A percentile compares a stretch with the other conserved stretches of the same genome.
These are phyloP conservation scores for Ammodytes marinus DNA, from an alignment of 2,113 vertebrate genomes.

Conservation along the genomic window DNA sequence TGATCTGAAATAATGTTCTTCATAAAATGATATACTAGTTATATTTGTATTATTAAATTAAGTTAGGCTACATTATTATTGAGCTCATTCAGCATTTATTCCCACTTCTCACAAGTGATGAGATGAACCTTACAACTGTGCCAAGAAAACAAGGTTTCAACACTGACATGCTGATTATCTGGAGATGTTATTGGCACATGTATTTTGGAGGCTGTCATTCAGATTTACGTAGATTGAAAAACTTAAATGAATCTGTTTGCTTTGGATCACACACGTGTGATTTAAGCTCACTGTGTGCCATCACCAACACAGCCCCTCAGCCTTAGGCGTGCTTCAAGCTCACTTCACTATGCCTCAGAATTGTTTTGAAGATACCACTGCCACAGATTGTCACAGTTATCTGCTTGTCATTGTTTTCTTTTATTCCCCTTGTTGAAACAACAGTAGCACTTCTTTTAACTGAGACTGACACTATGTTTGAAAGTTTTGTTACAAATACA, in stretches of 20 bases:
- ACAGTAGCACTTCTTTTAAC: neutral
- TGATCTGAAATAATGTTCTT: no score
- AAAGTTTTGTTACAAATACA: neutral
- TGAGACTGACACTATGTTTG: neutral
- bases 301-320: constrained; percentile 31
- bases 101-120: neutral
- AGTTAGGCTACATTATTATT: neutral
- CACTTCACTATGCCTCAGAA: constrained; percentile 1
- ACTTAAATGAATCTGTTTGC: constrained; percentile 21
- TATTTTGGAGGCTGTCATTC: constrained; percentile 21
- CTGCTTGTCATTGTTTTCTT: neutral
- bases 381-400: constrained; percentile 26
- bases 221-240: constrained; percentile 29
- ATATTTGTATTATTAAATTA: neutral
- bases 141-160: neutral
- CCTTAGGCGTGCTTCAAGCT: constrained; percentile 26
- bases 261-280: constrained; percentile 34
- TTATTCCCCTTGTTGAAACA: neutral
- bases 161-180: neutral
- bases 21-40: no score
- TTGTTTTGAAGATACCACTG: constrained; percentile 27
- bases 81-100: constrained; percentile 6
- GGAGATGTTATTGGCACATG: constrained; percentile 5
- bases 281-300: constrained; percentile 37
- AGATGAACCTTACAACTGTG: neutral